Evolutionary conservation across 1,140 invertebrate species (phyloP), one percentile per base, ranked within the genome.

Genomic region (Anthonomus grandis): DNA sequence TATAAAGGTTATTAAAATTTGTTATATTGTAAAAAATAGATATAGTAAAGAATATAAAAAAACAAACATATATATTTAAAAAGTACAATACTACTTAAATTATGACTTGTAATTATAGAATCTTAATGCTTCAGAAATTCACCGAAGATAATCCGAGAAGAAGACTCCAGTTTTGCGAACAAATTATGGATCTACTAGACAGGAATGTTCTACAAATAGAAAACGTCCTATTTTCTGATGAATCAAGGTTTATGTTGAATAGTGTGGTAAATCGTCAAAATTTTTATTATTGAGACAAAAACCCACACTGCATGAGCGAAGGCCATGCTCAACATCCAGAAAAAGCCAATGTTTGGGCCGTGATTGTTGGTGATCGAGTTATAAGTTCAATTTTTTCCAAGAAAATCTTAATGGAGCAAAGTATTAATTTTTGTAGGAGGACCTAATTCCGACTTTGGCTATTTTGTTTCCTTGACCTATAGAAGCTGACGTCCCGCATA

Each of bases 261-360:
- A 19, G 41, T 9, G 25, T 42, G 17, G 48, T 44, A 13, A 54
- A 55, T 27, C 37, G 34, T 42, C 53, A 57, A 25, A 60, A 57
- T 56, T 50, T 23, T 49, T 1, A 47, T 13, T 50, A 60, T 36
- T 60, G 36, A 36, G 25, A 49, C 45, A 42, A 46, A 19, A 63
- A 55, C 54, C 45, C 52, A 24, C 52, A 59, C 38, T 56, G 44
- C 31, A 64, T 54, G 54, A 17, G 23, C 46, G 50, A 58, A 46
- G 18, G 18, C 18, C 48, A 62, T 37, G 44, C 37, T 22, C 56
- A 62, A 46, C 31, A 59, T 46, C 48, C 37, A 31, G 27, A 49
- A 49, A 48, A 62, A 38, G 19, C 54, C 10, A 42, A 54, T 53
- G 44, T 54, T 36, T 61, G 25, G 34, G 54, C 41, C 18, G 39